A percentile compares a stretch with the other conserved stretches of the same genome.
These are phyloP conservation scores for Crypturellus undulatus DNA, from an alignment of 2,113 vertebrate species.

Conservation along the genomic window DNA sequence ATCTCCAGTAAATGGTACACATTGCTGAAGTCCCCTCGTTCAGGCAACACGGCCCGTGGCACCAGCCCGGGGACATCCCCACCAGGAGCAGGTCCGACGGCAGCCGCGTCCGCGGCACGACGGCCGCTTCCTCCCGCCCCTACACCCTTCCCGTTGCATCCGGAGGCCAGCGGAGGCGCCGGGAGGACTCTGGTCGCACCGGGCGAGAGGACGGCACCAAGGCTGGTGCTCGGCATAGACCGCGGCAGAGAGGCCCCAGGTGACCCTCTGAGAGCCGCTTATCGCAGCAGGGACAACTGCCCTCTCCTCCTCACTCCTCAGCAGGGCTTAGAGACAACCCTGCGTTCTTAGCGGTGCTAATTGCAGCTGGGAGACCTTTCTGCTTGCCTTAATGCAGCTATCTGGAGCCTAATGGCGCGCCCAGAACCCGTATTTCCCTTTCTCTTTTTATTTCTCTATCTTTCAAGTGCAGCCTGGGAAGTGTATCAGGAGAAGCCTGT, in stretches of 20 bases:
- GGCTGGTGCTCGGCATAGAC: background rate
- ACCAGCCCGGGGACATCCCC: constrained; percentile 45
- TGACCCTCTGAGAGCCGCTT: background rate
- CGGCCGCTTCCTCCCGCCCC: background rate
- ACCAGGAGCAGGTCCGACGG: background rate
- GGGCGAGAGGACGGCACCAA: background rate
- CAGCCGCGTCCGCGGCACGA: background rate
- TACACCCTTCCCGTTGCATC: background rate
- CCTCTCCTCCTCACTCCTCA: background rate
- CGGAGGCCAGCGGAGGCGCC: background rate
- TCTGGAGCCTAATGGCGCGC: background rate
- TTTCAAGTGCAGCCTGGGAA: background rate
- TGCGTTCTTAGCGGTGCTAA: background rate
- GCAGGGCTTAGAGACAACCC: background rate
- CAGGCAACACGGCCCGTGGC: background rate
- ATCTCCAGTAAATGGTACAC: constrained; percentile 12
- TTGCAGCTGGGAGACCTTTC: background rate
- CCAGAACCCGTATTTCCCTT: background rate
- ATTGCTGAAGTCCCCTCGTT: constrained; percentile 65
- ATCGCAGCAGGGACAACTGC: background rate
- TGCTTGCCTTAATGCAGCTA: background rate
- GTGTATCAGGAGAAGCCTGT: background rate
- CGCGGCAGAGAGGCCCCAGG: background rate
- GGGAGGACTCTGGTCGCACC: rapidly evolving
- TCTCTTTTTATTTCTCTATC: background rate